Percentiles rank a stretch among this genome's conserved stretches.
These are phyloP conservation scores for Troides helena DNA, from an alignment of 2,888 invertebrate species.

Conservation along the genomic window DNA sequence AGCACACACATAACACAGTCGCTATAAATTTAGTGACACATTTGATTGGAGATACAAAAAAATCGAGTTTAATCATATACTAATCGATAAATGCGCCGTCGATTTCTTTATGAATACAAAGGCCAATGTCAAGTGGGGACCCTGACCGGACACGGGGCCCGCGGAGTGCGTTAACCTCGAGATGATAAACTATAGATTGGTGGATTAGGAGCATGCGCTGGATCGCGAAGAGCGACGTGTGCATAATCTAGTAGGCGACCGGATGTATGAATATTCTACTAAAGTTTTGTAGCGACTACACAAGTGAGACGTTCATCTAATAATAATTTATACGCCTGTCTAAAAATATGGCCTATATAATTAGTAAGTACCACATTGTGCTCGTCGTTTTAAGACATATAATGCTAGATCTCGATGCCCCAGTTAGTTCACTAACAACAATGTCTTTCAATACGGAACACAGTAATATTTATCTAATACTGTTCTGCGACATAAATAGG, in stretches of 20 bases:
- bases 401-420: too few relatives aligned
- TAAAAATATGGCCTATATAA: too few relatives aligned
- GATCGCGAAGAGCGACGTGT: conserved; percentile 46
- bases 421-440: too few relatives aligned
- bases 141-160: conserved; percentile 61
- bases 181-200: conserved; percentile 52
- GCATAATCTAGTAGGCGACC: conserved; percentile 47
- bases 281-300: too few relatives aligned
- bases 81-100: conserved; percentile 4
- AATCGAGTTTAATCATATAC: not conserved
- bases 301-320: too few relatives aligned
- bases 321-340: too few relatives aligned
- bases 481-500: too few relatives aligned
- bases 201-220: conserved; percentile 59
- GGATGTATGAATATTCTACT: conserved; percentile 14
- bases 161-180: conserved; percentile 51
- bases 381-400: too few relatives aligned
- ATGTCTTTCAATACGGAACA: too few relatives aligned
- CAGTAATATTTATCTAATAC: too few relatives aligned
- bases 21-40: not conserved
- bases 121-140: conserved; percentile 60
- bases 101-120: conserved; percentile 44
- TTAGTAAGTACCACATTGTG: too few relatives aligned
- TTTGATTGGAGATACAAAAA: not conserved
- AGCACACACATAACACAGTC: too few relatives aligned